phyloP scores from a whole-genome alignment of 1,140 invertebrate genomes.

The Pseudachorutes palmiensis region DNA sequence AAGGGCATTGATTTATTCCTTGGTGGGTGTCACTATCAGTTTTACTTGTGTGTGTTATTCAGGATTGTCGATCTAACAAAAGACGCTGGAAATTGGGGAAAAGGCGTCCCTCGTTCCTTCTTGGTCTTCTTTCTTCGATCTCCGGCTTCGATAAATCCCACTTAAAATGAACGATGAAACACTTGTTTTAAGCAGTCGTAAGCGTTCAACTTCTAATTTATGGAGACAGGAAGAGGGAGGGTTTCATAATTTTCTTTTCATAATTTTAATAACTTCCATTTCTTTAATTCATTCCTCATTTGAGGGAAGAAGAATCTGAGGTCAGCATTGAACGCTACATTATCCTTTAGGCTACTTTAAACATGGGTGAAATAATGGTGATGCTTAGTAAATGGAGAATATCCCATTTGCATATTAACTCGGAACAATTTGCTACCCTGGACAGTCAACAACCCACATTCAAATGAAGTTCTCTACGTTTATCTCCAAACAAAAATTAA shows the following conservation, averaged over 20 bases:
- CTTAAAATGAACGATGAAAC: not conserved
- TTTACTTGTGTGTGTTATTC: not conserved
- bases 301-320: not conserved
- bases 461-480: no score
- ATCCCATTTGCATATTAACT: no score
- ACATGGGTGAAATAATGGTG: not conserved
- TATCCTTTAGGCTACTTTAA: no score
- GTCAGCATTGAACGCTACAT: no score
- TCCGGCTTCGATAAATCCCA: not conserved
- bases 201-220: not conserved
- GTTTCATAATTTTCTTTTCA: conserved; percentile 1
- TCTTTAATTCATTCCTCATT: not conserved
- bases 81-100: not conserved
- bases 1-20: not conserved
- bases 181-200: not conserved
- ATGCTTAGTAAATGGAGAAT: not conserved
- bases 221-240: not conserved
- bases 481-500: no score
- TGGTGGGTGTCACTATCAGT: conserved; percentile 5
- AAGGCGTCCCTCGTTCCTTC: not conserved
- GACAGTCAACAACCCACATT: no score
- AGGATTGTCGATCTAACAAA: not conserved
- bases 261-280: conserved; percentile 2
- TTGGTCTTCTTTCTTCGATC: not conserved
- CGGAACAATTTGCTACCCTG: no score